phyloP scores from a whole-genome alignment of 2,888 invertebrate genomes.

The Halictus quadricinctus region DNA sequence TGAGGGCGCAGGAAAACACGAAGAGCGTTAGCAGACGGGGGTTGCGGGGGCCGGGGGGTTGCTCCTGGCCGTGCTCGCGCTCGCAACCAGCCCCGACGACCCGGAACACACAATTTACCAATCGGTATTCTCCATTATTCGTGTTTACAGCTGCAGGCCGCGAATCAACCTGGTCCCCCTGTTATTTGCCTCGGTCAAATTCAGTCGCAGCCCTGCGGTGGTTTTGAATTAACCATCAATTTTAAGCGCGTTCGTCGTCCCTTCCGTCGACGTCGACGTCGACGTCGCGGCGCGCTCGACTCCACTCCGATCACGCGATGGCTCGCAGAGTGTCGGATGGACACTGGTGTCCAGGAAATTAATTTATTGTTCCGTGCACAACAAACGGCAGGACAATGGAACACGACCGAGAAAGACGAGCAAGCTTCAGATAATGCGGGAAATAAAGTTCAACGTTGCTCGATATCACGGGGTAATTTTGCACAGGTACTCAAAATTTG shows the following conservation, averaged over 20 bases:
- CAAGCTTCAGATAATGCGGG: background rate
- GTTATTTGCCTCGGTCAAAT: constrained; percentile 77
- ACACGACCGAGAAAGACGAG: background rate
- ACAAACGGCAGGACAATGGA: background rate
- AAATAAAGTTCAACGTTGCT: background rate
- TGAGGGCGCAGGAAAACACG: background rate
- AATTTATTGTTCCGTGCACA: constrained; percentile 43
- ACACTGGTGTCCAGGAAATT: constrained; percentile 41
- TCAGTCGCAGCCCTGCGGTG: constrained; percentile 73
- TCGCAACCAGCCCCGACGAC: constrained; percentile 59
- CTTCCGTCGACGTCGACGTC: constrained; percentile 48
- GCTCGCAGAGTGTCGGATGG: constrained; percentile 44
- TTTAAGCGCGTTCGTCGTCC: constrained; percentile 71
- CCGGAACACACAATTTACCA: constrained; percentile 77
- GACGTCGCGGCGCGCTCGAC: background rate
- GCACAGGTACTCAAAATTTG: background rate
- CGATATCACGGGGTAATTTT: background rate
- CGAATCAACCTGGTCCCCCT: constrained; percentile 74
- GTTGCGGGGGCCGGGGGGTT: too few species aligned
- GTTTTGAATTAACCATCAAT: constrained; percentile 78
- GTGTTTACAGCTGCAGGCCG: constrained; percentile 77
- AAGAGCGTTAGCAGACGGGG: background rate
- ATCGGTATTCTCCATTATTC: constrained; percentile 79
- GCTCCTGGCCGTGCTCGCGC: constrained; percentile 16
- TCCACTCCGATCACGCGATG: constrained; percentile 23